These are phyloP conservation scores for Leptinotarsa tumamoca DNA, from an alignment of 2,888 invertebrate species.

Conservation along the genomic window DNA sequence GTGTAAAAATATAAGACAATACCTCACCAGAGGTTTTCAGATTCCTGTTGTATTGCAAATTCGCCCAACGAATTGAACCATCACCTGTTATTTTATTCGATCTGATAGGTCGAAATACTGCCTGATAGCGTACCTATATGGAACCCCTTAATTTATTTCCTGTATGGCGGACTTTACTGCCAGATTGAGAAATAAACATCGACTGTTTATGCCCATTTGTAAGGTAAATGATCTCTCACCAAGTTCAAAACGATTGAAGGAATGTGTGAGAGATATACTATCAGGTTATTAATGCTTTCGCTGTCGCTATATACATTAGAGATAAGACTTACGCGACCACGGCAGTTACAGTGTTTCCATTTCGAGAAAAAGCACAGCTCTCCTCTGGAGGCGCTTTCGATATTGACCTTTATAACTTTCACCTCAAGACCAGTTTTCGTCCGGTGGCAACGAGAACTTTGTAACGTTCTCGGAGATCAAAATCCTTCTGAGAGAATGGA, in stretches of 20 bases:
- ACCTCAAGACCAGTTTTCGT: slow-evolving; percentile 4
- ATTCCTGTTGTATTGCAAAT: background rate
- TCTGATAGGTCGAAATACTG: slow-evolving; percentile 33
- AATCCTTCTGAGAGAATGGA: slow-evolving; percentile 43
- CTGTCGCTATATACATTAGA: slow-evolving; percentile 49
- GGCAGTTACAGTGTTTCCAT: slow-evolving; percentile 15
- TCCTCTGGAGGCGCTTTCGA: background rate
- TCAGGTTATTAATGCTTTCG: slow-evolving; percentile 49
- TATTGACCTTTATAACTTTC: slow-evolving; percentile 18
- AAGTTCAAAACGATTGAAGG: slow-evolving; percentile 31
- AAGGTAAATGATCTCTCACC: slow-evolving; percentile 35
- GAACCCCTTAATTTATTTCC: slow-evolving; percentile 35
- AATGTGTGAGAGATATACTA: slow-evolving; percentile 42
- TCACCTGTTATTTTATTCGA: slow-evolving; percentile 24
- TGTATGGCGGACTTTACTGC: slow-evolving; percentile 34
- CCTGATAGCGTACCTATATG: slow-evolving; percentile 6
- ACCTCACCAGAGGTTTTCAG: no score
- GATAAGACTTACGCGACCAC: slow-evolving; percentile 53
- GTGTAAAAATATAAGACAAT: no score
- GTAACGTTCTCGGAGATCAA: slow-evolving; percentile 8
- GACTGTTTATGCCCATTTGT: slow-evolving; percentile 32
- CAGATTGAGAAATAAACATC: slow-evolving; percentile 41
- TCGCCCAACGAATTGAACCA: slow-evolving; percentile 9
- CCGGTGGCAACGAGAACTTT: background rate
- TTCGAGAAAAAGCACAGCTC: slow-evolving; percentile 26